Percentiles rank a stretch among this genome's conserved stretches.
Conservation (phyloP, 2,797 vertebrate species). For the Fringilla coelebs region DNA sequence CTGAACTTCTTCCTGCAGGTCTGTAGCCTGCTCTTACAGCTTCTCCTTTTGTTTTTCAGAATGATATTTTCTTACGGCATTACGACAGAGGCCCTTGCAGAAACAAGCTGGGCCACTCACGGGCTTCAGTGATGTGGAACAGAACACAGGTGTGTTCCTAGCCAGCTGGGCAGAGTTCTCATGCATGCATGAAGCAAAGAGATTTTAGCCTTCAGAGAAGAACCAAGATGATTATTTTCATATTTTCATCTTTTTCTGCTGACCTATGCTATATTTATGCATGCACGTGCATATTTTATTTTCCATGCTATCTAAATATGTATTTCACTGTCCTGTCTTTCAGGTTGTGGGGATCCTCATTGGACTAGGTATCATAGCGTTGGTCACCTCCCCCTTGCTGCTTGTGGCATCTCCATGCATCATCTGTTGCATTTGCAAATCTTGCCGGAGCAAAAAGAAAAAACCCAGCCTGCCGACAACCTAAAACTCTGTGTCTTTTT, state of each 20-base stretch:
- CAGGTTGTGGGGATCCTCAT: slow-evolving; percentile 96
- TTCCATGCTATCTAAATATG: background rate
- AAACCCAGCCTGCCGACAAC: slow-evolving; percentile 75
- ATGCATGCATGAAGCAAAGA: background rate
- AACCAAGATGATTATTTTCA: background rate
- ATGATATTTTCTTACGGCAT: slow-evolving; percentile 95
- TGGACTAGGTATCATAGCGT: slow-evolving; percentile 88
- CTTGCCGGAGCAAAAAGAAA: slow-evolving; percentile 84
- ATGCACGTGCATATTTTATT: background rate
- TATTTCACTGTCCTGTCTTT: background rate
- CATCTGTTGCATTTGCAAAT: slow-evolving; percentile 93
- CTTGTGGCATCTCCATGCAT: slow-evolving; percentile 94
- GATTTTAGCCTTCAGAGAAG: background rate
- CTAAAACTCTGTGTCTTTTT: slow-evolving; percentile 38
- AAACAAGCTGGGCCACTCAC: slow-evolving; percentile 95
- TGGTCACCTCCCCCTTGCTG: slow-evolving; percentile 93
- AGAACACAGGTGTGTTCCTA: slow-evolving; percentile 86
- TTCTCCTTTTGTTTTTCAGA: slow-evolving; percentile 77
- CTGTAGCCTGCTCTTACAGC: background rate
- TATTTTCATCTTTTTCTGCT: background rate
- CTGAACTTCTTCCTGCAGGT: background rate
- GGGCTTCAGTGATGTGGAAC: slow-evolving; percentile 97
- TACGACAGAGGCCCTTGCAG: slow-evolving; percentile 96
- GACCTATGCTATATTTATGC: background rate
- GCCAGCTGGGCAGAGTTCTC: background rate